A percentile compares a stretch with the other conserved stretches of the same genome.
These are phyloP conservation scores for Amaurobius ferox DNA, from an alignment of 2,888 invertebrate genomes.

Conservation along the genomic window DNA sequence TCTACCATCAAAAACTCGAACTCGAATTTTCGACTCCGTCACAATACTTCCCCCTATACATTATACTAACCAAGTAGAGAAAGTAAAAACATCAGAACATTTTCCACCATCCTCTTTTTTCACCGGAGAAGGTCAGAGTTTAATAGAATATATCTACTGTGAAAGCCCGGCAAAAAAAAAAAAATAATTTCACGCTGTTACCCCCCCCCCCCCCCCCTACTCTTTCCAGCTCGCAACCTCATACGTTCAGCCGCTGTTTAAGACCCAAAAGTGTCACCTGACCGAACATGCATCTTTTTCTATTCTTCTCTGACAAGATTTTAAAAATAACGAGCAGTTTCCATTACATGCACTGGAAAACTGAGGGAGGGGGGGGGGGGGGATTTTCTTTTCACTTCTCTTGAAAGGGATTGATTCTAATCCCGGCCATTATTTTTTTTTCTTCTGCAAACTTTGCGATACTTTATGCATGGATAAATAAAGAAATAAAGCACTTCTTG, in stretches of 20 bases:
- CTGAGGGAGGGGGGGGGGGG: too few species aligned
- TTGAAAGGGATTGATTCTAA: background rate
- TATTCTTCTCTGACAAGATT: background rate
- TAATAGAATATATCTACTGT: background rate
- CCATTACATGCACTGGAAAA: background rate
- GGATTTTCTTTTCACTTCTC: background rate
- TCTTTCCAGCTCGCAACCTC: too few species aligned
- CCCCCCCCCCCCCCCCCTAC: too few species aligned
- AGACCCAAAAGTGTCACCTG: background rate
- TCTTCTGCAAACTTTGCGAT: background rate
- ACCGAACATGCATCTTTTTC: background rate
- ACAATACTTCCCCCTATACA: too few species aligned
- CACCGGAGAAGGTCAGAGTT: background rate
- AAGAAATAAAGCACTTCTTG: background rate
- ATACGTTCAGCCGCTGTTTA: background rate
- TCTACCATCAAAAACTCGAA: too few species aligned
- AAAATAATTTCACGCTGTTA: too few species aligned
- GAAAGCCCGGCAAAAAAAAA: background rate
- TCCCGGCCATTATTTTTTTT: background rate
- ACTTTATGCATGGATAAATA: background rate
- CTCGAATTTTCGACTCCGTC: too few species aligned
- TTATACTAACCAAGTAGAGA: too few species aligned
- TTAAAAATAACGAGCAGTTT: background rate
- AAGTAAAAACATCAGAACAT: too few species aligned
- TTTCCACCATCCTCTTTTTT: background rate